A percentile compares a stretch with the other conserved stretches of the same genome.
These are phyloP conservation scores for Ernsta delagoae DNA, from an alignment of 2,888 invertebrate species.

Conservation along the genomic window DNA sequence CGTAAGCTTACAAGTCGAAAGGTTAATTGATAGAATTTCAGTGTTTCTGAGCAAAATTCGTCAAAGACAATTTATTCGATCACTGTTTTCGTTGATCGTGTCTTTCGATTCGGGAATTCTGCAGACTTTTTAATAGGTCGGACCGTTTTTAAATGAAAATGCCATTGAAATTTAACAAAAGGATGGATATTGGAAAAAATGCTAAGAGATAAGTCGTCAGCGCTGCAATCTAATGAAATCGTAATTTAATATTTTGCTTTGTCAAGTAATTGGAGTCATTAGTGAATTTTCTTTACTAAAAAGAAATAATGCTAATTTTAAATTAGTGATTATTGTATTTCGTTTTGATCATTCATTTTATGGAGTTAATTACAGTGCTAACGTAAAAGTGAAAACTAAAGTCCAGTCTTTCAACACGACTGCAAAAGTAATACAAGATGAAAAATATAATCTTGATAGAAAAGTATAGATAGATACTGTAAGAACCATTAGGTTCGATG, in stretches of 20 bases:
- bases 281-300: too few relatives aligned
- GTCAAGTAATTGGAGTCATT: too few relatives aligned
- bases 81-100: conserved; percentile 27
- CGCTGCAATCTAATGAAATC: neutral
- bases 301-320: too few relatives aligned
- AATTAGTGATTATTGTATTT: too few relatives aligned
- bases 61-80: conserved; percentile 32
- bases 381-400: too few relatives aligned
- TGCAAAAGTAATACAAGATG: too few relatives aligned
- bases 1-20: conserved; percentile 27
- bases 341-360: too few relatives aligned
- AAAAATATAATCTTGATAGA: too few relatives aligned
- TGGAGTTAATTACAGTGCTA: too few relatives aligned
- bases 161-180: conserved; percentile 3
- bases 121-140: conserved; percentile 20
- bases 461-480: too few relatives aligned
- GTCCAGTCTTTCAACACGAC: too few relatives aligned
- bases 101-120: conserved; percentile 27
- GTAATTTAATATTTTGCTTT: neutral
- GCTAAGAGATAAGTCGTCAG: neutral
- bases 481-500: conserved; percentile 1
- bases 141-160: conserved; percentile 13
- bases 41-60: conserved; percentile 23
- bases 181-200: conserved; percentile 8
- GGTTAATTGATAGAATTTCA: conserved; percentile 41